phyloP scores from a whole-genome alignment of 2,113 vertebrate genomes.

The Zingel zingel region DNA sequence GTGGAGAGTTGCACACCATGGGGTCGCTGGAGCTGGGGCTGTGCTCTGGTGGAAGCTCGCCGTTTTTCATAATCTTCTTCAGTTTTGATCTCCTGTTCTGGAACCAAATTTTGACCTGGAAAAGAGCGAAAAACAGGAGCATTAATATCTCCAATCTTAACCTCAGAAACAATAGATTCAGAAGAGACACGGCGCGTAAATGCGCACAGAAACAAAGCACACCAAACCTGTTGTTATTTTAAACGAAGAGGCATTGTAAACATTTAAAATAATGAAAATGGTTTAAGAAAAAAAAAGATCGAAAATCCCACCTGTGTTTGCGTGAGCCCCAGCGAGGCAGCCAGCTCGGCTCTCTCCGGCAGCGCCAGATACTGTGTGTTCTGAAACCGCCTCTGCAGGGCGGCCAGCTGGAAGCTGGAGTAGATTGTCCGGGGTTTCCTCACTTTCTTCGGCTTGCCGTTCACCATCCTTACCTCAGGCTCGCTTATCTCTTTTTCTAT shows the following conservation, averaged over 20 bases:
- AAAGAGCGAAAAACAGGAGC: neutral
- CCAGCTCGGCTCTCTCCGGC: slow-evolving; percentile 97
- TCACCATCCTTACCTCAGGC: slow-evolving; percentile 98
- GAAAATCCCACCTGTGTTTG: slow-evolving; percentile 92
- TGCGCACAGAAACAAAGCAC: slow-evolving; percentile 12
- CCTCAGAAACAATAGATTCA: neutral
- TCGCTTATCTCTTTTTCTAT: slow-evolving; percentile 95
- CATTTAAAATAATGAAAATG: neutral
- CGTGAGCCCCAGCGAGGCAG: slow-evolving; percentile 95
- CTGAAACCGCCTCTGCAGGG: slow-evolving; percentile 96
- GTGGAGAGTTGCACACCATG: slow-evolving; percentile 99
- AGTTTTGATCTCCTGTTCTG: slow-evolving; percentile 99
- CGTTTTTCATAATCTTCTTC: slow-evolving; percentile 99
- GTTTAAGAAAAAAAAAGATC: rapidly evolving
- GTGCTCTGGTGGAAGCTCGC: slow-evolving; percentile 97
- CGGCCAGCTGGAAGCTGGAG: slow-evolving; percentile 98
- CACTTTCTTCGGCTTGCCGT: slow-evolving; percentile 99
- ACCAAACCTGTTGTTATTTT: neutral
- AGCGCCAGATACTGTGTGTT: slow-evolving; percentile 99
- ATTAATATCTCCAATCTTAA: slow-evolving; percentile 2
- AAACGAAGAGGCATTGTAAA: neutral
- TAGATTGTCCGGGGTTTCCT: slow-evolving; percentile 98
- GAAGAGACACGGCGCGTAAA: slow-evolving; percentile 40
- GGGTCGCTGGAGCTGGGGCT: slow-evolving; percentile 99
- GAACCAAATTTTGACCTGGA: slow-evolving; percentile 99